Evolutionary conservation across 2,797 vertebrate species (phyloP).

Genomic region (Rhabdophis nuchalis): DNA sequence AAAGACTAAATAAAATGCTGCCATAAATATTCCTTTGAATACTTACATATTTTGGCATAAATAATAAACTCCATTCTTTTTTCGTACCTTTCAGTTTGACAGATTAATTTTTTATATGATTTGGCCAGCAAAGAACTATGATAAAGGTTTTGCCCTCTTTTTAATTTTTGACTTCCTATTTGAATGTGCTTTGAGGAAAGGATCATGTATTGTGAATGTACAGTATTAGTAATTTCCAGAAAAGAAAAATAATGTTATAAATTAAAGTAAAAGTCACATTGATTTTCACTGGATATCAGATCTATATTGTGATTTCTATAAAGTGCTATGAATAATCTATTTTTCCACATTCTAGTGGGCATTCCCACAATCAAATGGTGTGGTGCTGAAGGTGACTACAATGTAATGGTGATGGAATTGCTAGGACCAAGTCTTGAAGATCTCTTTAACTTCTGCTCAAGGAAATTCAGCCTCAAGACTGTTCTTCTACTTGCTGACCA

Average conservation of each 20-base stretch:
- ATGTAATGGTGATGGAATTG: conserved; percentile 97
- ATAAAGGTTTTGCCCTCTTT: neutral
- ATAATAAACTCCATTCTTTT: neutral
- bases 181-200: neutral
- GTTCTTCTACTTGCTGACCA: conserved; percentile 88
- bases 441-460: conserved; percentile 96
- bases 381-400: conserved; percentile 96
- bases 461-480: conserved; percentile 90
- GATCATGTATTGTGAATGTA: neutral
- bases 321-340: neutral
- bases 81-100: neutral
- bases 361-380: conserved; percentile 97
- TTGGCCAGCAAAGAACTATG: neutral
- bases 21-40: conserved; percentile 7
- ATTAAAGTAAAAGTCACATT: neutral
- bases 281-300: neutral
- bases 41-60: neutral
- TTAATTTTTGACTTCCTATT: neutral
- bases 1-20: neutral
- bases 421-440: conserved; percentile 93
- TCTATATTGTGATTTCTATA: neutral
- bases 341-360: conserved; percentile 79
- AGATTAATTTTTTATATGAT: neutral
- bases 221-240: neutral
- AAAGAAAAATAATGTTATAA: neutral